Base-by-base conservation (phyloP, 64 coral and sea anemone genomes). In the Stichodactyla mertensii region DNA sequence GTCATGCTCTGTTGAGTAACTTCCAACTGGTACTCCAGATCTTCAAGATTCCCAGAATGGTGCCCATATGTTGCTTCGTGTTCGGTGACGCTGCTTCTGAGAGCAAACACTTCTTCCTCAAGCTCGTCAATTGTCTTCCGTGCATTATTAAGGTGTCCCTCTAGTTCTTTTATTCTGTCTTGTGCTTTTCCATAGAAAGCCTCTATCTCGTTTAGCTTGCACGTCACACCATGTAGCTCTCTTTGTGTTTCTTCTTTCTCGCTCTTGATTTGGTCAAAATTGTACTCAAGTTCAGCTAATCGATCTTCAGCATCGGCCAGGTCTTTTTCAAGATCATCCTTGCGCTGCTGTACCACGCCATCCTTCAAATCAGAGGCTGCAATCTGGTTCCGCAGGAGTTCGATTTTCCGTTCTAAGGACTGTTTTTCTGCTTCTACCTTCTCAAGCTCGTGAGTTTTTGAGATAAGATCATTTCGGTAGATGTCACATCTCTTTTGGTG, bases 401-500 rank as follows among this genome's bases (percentile, higher is more conserved):
- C 91, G 74, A 92, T 89, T 81, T 62, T 90, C 20, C 52, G 57
- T 56, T 90, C 84, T 24, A 95, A 55, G 8, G 52, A 27, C 18
- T 86, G 86, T 20, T 86, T 92, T 64, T 95, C 87, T 6, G 85
- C 66, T 71, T 92, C 94, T 52, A 92, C 57, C 87, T 92, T 92
- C 31, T 95, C 94, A 1, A 95, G 92, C 28, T 80, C 80, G 51
- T 87, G 87, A 16, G 87, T 95, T 52, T 95, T 95, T 12, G 90
- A 16, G 14, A 95, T 54, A 51, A 95, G 91, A 80, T 95, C 90
- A n/a, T 90, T 95, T 36, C 94, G 87, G 61, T 95, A 95, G 45
- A 80, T 19, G 85, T 95, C 94, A 83, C 94, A 95, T 15, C 91
- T 84, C 61, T 95, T 92, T 88, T 95, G 94, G 67, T 95, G 94